These are phyloP conservation scores for Carcinoscorpius rotundicauda DNA, from an alignment of 1,140 invertebrate genomes.

Conservation along the genomic window DNA sequence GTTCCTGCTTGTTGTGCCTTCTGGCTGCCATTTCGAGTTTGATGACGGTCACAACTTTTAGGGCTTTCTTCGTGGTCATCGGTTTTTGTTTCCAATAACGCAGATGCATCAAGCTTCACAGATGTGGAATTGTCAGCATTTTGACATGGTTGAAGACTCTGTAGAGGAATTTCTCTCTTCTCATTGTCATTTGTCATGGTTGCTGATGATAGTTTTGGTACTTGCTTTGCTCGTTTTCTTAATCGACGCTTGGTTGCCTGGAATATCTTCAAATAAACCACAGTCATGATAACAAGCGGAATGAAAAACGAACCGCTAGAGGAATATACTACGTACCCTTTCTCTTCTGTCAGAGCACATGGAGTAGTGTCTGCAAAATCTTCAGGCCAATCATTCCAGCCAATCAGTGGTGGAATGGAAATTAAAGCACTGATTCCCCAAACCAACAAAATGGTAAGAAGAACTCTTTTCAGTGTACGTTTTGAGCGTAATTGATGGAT, in stretches of 20 bases:
- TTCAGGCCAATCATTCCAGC: slow-evolving; percentile 95
- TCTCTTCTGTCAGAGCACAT: slow-evolving; percentile 41
- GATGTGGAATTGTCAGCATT: too few species aligned
- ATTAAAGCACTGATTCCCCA: slow-evolving; percentile 86
- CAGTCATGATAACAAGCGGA: slow-evolving; percentile 84
- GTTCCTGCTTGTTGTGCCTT: neutral
- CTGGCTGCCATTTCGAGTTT: too few species aligned
- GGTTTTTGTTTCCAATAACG: too few species aligned
- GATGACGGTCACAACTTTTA: too few species aligned
- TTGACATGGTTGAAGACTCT: too few species aligned
- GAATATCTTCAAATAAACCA: slow-evolving; percentile 91
- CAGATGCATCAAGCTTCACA: too few species aligned
- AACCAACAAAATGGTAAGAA: slow-evolving; percentile 78
- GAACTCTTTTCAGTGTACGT: slow-evolving; percentile 77
- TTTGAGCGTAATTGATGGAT: slow-evolving; percentile 96
- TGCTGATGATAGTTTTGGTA: too few species aligned
- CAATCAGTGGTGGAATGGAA: slow-evolving; percentile 86
- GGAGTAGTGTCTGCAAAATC: slow-evolving; percentile 55
- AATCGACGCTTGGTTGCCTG: slow-evolving; percentile 63
- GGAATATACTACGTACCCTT: slow-evolving; percentile 88
- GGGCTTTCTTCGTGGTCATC: too few species aligned
- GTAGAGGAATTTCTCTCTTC: too few species aligned
- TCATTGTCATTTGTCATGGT: too few species aligned
- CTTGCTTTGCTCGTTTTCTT: slow-evolving; percentile 6
- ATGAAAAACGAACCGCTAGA: slow-evolving; percentile 95